phyloP scores from a whole-genome alignment of 1,140 invertebrate species.

The Trachymyrmex septentrionalis region DNA sequence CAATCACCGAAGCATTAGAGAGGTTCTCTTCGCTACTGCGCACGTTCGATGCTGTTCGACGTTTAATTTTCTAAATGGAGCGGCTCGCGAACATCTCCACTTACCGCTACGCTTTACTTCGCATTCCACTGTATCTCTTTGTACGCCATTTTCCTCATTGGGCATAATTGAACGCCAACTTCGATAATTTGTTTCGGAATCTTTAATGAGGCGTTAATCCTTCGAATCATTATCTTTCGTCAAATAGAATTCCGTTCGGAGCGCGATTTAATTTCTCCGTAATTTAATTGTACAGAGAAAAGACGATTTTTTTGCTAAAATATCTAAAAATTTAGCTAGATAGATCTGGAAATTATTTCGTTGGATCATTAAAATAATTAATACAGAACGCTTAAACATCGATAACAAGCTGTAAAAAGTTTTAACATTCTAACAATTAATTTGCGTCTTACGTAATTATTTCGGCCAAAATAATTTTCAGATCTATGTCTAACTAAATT shows the following conservation, averaged over 20 bases:
- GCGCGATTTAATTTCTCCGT: slow-evolving; percentile 18
- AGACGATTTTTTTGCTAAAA: too few species aligned
- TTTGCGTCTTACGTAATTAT: too few species aligned
- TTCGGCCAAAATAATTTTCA: too few species aligned
- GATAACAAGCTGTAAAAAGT: too few species aligned
- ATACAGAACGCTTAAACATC: too few species aligned
- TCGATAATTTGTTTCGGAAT: slow-evolving; percentile 31
- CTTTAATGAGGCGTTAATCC: slow-evolving; percentile 31
- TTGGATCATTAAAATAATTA: too few species aligned
- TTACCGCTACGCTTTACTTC: slow-evolving; percentile 26
- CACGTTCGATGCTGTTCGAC: slow-evolving; percentile 17
- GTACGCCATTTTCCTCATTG: neutral
- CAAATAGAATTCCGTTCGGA: neutral
- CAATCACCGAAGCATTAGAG: neutral
- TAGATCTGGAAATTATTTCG: too few species aligned
- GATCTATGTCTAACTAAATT: too few species aligned
- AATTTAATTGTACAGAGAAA: neutral
- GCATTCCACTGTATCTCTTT: neutral
- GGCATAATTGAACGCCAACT: slow-evolving; percentile 35
- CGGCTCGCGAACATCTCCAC: slow-evolving; percentile 19
- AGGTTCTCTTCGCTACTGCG: neutral
- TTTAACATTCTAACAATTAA: too few species aligned
- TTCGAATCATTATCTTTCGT: neutral
- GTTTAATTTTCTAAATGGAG: slow-evolving; percentile 55
- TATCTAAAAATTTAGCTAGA: too few species aligned